A percentile compares a stretch with the other conserved stretches of the same genome.
Conservation (phyloP, 2,888 invertebrate species). For the Portevinia maculata region DNA sequence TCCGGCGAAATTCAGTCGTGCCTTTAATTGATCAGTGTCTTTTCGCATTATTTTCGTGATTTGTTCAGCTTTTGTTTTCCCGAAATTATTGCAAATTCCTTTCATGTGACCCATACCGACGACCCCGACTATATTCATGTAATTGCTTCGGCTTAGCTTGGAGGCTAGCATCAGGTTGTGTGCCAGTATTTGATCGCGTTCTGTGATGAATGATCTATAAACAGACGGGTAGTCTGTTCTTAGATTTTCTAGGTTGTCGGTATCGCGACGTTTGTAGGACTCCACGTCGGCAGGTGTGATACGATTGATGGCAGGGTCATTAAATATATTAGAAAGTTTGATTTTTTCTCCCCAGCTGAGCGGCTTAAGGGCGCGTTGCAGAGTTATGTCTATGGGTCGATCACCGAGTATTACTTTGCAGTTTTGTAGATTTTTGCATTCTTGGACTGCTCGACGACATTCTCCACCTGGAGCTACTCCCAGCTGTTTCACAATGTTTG, state of each 20-base stretch:
- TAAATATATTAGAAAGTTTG: slow-evolving; percentile 76
- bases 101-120: slow-evolving; percentile 97
- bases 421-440: slow-evolving; percentile 86
- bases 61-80: slow-evolving; percentile 62
- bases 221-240: slow-evolving; percentile 90
- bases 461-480: slow-evolving; percentile 99
- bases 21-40: slow-evolving; percentile 1
- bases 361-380: slow-evolving; percentile 92
- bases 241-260: slow-evolving; percentile 87
- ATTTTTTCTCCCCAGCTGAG: slow-evolving; percentile 93
- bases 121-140: slow-evolving; percentile 92
- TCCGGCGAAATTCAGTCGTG: not conserved
- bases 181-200: slow-evolving; percentile 93
- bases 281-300: slow-evolving; percentile 91
- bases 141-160: slow-evolving; percentile 75
- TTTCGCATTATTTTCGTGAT: slow-evolving; percentile 66
- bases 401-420: slow-evolving; percentile 94
- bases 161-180: slow-evolving; percentile 90
- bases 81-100: slow-evolving; percentile 83
- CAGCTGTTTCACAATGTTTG: slow-evolving; percentile 93
- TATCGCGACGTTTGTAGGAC: slow-evolving; percentile 88
- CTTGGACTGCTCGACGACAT: slow-evolving; percentile 92
- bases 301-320: slow-evolving; percentile 20
- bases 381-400: slow-evolving; percentile 93
- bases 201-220: slow-evolving; percentile 93